Evolutionary conservation across 92 coral and sea anemone genomes (phyloP).

Genomic region (Nematostella vectensis): DNA sequence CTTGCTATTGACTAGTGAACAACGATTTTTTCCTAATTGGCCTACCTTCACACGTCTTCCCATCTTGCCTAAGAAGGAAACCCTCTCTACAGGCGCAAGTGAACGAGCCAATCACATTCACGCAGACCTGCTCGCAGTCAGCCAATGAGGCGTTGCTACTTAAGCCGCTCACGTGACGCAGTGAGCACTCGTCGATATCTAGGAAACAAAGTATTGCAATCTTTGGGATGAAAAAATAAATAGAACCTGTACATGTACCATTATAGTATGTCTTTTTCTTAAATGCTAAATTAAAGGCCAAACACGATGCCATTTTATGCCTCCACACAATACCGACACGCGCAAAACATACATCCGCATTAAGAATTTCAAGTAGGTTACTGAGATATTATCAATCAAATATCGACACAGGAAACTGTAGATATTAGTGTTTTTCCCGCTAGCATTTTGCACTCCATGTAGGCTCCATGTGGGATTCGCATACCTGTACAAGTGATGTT

Average conservation of each 20-base stretch:
- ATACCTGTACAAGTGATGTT: too few relatives aligned
- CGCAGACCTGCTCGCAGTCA: slow-evolving; percentile 35
- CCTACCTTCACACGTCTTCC: slow-evolving; percentile 25
- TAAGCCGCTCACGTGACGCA: slow-evolving; percentile 23
- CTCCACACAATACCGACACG: background rate
- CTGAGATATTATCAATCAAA: too few relatives aligned
- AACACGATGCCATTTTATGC: background rate
- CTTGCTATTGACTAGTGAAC: background rate
- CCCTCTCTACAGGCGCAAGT: slow-evolving; percentile 25
- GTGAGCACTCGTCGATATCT: slow-evolving; percentile 36
- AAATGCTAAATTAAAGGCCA: too few relatives aligned
- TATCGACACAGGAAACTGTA: too few relatives aligned
- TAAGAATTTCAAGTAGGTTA: too few relatives aligned
- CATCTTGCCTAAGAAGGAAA: slow-evolving; percentile 11
- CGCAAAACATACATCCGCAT: too few relatives aligned
- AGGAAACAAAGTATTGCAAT: background rate
- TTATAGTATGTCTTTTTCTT: too few relatives aligned
- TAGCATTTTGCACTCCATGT: too few relatives aligned
- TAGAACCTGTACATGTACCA: too few relatives aligned
- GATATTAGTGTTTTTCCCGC: too few relatives aligned
- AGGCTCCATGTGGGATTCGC: too few relatives aligned
- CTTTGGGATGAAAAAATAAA: background rate
- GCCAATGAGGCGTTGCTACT: slow-evolving; percentile 17
- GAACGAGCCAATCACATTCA: slow-evolving; percentile 23
- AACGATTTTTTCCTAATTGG: too few relatives aligned